Evolutionary conservation across 2,797 vertebrate species (phyloP), one percentile per base, ranked within the genome.

Genomic region (Melanotaenia boesemani): DNA sequence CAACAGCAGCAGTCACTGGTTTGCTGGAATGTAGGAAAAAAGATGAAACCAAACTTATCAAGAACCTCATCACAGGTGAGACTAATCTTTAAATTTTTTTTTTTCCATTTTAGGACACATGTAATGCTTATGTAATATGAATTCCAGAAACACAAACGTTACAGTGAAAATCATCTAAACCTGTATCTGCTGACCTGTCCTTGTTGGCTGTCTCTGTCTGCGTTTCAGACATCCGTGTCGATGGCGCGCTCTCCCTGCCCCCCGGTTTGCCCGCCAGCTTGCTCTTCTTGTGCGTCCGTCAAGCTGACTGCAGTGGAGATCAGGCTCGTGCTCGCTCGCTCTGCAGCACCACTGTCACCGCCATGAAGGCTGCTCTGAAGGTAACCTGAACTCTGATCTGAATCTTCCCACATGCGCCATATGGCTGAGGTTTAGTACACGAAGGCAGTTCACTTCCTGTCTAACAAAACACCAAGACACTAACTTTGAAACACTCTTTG

Each of bases 61-160:
- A 93, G 85, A 94, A 92, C 44, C 63, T 96, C n/a, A 90, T 96
- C 85, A 94, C 93, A 83, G 95, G 96, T 96, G 70, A 85, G 66
- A 48, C 5, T 44, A 4, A 69, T 5, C 3, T 24, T 18, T 9
- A 6, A 20, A 15, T 44, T 3, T 5, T 44, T 37, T 37, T 37
- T 37, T 1, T 37, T 37, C 9, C 9, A 3, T 15, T 15, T 8
- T 6, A 15, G 46, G 6, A n/a, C 20, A n/a, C 2, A n/a, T n/a
- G 46, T 50, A 22, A 10, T n/a, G n/a, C 46, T 50, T 8, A 10
- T 50, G 46, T n/a, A 20, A 22, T 50, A 10, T 50, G 8, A 22
- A 20, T 16, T 12, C 12, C 39, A 34, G 32, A 34, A 34, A 34
- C 32, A 34, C 32, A 34, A 34, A 30, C 34, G 32, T 34, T 34